These are phyloP conservation scores for Jaculus jaculus DNA, from an alignment of 2,113 vertebrate species.

Conservation along the genomic window DNA sequence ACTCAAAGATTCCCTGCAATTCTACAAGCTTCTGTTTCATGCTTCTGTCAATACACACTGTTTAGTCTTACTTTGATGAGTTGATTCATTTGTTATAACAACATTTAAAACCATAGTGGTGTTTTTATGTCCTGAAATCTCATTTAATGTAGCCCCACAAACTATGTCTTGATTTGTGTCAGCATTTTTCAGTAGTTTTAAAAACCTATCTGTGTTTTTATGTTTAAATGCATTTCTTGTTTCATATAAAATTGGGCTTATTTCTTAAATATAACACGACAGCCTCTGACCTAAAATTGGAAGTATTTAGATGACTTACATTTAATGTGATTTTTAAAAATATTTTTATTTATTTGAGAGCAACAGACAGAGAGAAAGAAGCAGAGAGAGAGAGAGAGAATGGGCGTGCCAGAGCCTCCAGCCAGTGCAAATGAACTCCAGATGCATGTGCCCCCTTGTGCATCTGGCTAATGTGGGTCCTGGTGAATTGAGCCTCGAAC, in stretches of 20 bases:
- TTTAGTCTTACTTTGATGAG: background rate
- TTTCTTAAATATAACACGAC: background rate
- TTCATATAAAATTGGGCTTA: background rate
- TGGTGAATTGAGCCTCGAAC: too few relatives aligned
- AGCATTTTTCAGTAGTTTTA: background rate
- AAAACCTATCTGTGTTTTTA: background rate
- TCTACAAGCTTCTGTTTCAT: background rate
- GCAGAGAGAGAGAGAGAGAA: too few relatives aligned
- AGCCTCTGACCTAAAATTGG: background rate
- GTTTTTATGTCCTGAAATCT: slow-evolving; percentile 29
- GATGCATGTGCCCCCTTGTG: too few relatives aligned
- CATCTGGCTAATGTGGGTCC: too few relatives aligned
- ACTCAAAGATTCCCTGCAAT: background rate
- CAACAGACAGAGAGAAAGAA: too few relatives aligned
- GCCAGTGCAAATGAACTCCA: too few relatives aligned
- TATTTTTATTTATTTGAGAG: too few relatives aligned
- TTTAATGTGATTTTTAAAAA: slow-evolving; percentile 37
- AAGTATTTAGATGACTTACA: background rate
- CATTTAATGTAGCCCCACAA: background rate
- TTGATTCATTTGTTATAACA: background rate
- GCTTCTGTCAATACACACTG: background rate
- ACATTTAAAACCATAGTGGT: background rate
- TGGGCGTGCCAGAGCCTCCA: too few relatives aligned
- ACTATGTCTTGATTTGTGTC: background rate
- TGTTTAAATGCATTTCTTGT: background rate